These are phyloP conservation scores for Columbina picui DNA, from an alignment of 2,113 vertebrate species.

Conservation along the genomic window DNA sequence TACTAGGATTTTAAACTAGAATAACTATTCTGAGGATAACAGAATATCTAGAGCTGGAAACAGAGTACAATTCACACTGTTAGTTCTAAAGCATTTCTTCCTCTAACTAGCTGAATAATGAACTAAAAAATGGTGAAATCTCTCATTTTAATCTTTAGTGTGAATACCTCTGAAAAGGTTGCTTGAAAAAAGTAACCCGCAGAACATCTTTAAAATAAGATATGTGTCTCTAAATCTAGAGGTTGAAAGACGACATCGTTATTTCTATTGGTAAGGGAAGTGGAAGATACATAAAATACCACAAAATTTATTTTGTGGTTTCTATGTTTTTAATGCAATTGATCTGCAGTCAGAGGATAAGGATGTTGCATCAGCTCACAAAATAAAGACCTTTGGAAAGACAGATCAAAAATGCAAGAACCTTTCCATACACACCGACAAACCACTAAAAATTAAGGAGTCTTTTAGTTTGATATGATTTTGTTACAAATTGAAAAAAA, in stretches of 20 bases:
- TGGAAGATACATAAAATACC: background rate
- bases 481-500: background rate
- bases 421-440: background rate
- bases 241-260: background rate
- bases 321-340: background rate
- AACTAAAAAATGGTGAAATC: background rate
- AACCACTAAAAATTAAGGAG: background rate
- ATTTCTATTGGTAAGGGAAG: background rate
- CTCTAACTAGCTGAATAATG: background rate
- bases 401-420: background rate
- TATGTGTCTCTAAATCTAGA: background rate
- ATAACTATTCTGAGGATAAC: background rate
- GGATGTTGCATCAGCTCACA: background rate
- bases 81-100: background rate
- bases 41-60: background rate
- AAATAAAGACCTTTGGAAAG: background rate
- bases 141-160: background rate
- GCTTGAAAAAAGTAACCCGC: background rate
- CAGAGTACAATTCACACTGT: background rate
- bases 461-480: background rate
- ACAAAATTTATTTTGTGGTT: background rate
- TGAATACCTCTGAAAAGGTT: background rate
- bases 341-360: background rate
- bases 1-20: background rate
- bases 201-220: background rate